These are phyloP conservation scores for Etheostoma perlongum DNA, from an alignment of 2,797 vertebrate species.

Conservation along the genomic window DNA sequence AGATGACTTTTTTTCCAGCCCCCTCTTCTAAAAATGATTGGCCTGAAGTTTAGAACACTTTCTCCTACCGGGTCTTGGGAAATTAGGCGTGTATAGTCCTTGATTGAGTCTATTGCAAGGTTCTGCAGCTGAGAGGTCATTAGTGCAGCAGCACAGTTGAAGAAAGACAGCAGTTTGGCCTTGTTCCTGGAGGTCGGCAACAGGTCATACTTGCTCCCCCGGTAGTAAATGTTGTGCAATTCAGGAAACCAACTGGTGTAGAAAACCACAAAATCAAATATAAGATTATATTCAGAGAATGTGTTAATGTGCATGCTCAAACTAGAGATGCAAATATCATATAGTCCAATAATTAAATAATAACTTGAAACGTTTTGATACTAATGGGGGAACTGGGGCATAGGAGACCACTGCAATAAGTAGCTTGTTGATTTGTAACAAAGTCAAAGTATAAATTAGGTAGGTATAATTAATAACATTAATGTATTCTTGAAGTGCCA, in stretches of 20 bases:
- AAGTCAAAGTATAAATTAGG: no score
- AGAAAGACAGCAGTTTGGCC: conserved; percentile 87
- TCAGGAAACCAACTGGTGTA: conserved; percentile 88
- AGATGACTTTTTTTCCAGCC: not conserved
- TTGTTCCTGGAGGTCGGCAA: conserved; percentile 79
- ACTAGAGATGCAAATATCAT: not conserved
- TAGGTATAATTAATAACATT: no score
- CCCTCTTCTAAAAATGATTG: not conserved
- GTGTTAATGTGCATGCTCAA: not conserved
- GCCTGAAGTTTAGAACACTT: not conserved
- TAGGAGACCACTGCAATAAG: not conserved
- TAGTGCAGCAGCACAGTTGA: conserved; percentile 86
- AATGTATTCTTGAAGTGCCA: no score
- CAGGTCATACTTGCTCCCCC: conserved; percentile 82
- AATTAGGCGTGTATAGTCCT: conserved; percentile 89
- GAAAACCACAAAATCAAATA: conserved; percentile 17
- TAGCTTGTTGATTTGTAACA: not conserved
- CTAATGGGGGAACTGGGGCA: not conserved
- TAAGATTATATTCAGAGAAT: not conserved
- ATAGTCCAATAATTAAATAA: not conserved
- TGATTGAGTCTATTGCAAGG: conserved; percentile 86
- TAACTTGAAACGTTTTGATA: not conserved
- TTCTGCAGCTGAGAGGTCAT: conserved; percentile 91
- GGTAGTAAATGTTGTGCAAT: conserved; percentile 88
- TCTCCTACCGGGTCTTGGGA: conserved; percentile 82